Evolutionary conservation across 2,797 vertebrate genomes (phyloP), one percentile per base, ranked within the genome.

Genomic region (Phoxinus dragarum): DNA sequence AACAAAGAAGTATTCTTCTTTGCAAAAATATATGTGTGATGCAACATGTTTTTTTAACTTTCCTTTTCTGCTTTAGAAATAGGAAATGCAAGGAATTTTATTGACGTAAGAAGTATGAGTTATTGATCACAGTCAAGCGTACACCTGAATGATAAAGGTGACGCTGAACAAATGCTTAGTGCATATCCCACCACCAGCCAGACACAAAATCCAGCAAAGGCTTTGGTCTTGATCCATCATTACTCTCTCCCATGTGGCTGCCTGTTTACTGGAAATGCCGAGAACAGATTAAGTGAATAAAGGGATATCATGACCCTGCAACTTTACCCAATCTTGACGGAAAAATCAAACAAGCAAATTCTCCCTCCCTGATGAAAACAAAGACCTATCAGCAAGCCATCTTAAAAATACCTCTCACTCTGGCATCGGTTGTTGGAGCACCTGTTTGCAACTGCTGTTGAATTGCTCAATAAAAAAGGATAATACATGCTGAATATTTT

Each of bases 321-420:
- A 54, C 75, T 83, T 89, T 78, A 84, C 68, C 80, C 86, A 84
- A n/a, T 49, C 56, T 78, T 54, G 68, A 82, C 23, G 76, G 68
- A 79, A 82, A 86, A 73, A 87, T 86, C 78, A 93, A 88, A 88
- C 75, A 89, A 89, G 90, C 61, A 74, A 84, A 78, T 56, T 88
- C 5, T 77, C 84, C 31, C 76, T 89, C 82, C 54, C 69, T 72
- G 44, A 67, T 80, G 54, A 79, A 71, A 86, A 47, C 42, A 77
- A 47, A 52, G 40, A 78, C 56, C 74, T 61, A 81, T 64, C 72
- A 83, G 76, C 88, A 90, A 84, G 81, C 88, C 77, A 90, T 90
- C 81, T 86, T 72, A 91, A 73, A 90, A 89, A 73, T 88, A 77
- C 89, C 84, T 91, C 81, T 91, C 67, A 61, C 77, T 89, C 75